Evolutionary conservation across 2,113 vertebrate genomes (phyloP).

Genomic region (Acanthisitta chloris): DNA sequence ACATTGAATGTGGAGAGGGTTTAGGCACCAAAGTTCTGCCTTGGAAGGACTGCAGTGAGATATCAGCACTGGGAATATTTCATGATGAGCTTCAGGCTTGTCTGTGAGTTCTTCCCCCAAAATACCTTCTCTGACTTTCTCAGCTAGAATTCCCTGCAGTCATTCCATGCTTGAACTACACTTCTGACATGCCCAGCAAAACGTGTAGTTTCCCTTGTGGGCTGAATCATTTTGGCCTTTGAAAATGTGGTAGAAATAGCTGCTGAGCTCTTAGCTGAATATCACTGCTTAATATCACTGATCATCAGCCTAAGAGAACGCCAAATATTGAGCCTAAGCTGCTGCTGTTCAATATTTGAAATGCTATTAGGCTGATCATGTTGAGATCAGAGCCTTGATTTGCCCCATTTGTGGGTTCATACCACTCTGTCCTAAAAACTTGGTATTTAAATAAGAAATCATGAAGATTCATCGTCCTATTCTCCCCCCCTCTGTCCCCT

Average conservation of each 20-base stretch:
- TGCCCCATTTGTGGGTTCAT: background rate
- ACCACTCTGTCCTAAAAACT: background rate
- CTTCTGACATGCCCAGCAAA: background rate
- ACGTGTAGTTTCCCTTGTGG: fast-evolving
- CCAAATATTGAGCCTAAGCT: background rate
- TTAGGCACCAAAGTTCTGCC: background rate
- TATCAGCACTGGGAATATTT: background rate
- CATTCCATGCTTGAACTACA: fast-evolving
- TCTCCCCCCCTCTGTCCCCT: background rate
- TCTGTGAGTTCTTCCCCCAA: background rate
- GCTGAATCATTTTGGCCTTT: background rate
- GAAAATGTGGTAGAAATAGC: background rate
- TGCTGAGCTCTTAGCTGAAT: background rate
- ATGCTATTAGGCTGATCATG: background rate
- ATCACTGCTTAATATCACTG: background rate
- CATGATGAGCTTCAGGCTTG: background rate
- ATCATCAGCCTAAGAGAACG: background rate
- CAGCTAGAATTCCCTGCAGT: background rate
- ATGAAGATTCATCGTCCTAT: background rate
- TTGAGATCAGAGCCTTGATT: background rate
- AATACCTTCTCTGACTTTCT: background rate
- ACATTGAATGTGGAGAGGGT: fast-evolving
- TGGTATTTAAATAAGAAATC: fast-evolving
- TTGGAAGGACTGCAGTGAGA: background rate
- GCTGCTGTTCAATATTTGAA: background rate